Percentiles rank a stretch among this genome's conserved stretches.
Conservation (phyloP, 2,797 vertebrate species). For the Melanotaenia trifasciata region DNA sequence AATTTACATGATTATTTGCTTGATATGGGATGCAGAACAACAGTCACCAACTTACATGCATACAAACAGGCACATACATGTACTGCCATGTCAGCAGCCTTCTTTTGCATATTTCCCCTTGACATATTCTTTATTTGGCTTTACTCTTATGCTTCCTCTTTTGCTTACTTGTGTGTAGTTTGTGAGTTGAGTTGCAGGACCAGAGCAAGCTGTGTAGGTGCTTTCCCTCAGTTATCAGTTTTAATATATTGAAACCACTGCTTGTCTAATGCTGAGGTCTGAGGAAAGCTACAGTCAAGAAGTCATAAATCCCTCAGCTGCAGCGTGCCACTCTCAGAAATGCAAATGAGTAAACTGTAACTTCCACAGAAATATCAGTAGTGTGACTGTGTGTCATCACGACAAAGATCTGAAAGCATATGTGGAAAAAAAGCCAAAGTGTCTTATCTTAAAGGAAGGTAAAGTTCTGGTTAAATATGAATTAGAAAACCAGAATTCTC, state of each 20-base stretch:
- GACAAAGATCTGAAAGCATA: background rate
- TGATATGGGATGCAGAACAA: background rate
- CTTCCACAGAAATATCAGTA: conserved; percentile 1
- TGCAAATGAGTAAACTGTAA: conserved; percentile 17
- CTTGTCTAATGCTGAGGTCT: background rate
- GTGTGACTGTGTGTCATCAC: background rate
- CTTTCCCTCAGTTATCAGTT: conserved; percentile 1
- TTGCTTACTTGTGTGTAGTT: conserved; percentile 5
- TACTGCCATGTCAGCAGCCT: conserved; percentile 26
- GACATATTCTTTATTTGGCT: conserved; percentile 18
- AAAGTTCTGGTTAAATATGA: background rate
- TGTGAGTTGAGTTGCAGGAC: conserved; percentile 7
- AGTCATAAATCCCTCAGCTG: background rate
- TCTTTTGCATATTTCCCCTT: conserved; percentile 39
- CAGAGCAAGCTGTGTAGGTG: background rate
- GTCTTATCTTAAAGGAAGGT: background rate
- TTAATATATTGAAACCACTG: background rate
- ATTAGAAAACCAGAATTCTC: background rate
- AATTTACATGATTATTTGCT: conserved; percentile 17
- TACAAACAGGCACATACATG: conserved; percentile 11
- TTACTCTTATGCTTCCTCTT: conserved; percentile 43
- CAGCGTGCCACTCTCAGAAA: background rate
- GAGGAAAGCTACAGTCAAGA: background rate
- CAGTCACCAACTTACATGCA: background rate
- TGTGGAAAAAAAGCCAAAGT: background rate